phyloP scores from a whole-genome alignment of 2,113 vertebrate species.

The Picathartes gymnocephalus region DNA sequence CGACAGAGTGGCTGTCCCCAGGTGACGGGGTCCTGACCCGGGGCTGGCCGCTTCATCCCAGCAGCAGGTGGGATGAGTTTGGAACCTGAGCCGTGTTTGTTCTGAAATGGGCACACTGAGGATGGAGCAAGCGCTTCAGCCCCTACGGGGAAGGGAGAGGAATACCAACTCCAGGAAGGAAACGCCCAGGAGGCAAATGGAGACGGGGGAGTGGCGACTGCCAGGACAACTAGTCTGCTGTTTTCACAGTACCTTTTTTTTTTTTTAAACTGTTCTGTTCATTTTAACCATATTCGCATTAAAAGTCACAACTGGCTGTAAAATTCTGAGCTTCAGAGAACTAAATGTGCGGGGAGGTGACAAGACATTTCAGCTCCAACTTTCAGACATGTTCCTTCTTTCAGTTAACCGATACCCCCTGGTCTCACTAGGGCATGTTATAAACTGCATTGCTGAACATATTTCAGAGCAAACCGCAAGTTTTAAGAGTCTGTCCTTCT shows the following conservation, averaged over 20 bases:
- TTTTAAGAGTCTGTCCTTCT: slow-evolving; percentile 30
- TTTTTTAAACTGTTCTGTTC: neutral
- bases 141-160: fast-evolving
- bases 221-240: neutral
- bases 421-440: slow-evolving; percentile 11
- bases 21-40: fast-evolving
- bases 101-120: neutral
- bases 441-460: slow-evolving; percentile 7
- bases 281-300: neutral
- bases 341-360: neutral
- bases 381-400: neutral
- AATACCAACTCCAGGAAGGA: neutral
- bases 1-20: fast-evolving
- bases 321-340: neutral
- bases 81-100: neutral
- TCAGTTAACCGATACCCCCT: neutral
- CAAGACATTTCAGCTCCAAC: neutral
- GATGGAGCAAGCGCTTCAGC: neutral
- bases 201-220: neutral
- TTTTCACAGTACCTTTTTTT: neutral
- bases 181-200: neutral
- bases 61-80: neutral
- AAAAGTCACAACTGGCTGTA: slow-evolving; percentile 4
- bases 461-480: neutral
- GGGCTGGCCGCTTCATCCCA: neutral